Percentiles rank a stretch among this genome's conserved stretches.
Conservation (phyloP, 2,888 invertebrate genomes). For the Ennomos quercinarius region DNA sequence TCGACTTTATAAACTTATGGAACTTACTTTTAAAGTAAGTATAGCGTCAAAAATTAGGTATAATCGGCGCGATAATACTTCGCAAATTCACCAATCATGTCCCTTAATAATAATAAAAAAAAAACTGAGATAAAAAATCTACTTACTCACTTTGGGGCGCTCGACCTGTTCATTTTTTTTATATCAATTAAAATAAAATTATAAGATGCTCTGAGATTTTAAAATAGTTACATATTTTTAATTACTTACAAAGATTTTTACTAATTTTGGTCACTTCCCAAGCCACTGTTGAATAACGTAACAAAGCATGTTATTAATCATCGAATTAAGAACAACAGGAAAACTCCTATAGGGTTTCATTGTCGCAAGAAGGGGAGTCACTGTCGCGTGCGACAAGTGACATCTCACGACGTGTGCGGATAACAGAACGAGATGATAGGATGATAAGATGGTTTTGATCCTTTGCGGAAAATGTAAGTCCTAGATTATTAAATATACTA, state of each 20-base stretch:
- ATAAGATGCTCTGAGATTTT: too few species aligned
- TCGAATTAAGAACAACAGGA: slow-evolving; percentile 48
- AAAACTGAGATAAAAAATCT: too few species aligned
- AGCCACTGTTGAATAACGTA: slow-evolving; percentile 16
- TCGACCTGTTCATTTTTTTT: too few species aligned
- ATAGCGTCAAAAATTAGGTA: too few species aligned
- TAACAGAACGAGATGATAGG: slow-evolving; percentile 61
- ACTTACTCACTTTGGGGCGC: too few species aligned
- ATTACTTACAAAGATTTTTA: background rate
- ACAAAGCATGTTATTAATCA: slow-evolving; percentile 36
- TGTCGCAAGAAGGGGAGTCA: slow-evolving; percentile 59
- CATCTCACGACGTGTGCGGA: slow-evolving; percentile 72
- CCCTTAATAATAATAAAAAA: too few species aligned
- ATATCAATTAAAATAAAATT: too few species aligned
- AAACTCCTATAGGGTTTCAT: slow-evolving; percentile 66
- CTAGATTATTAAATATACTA: background rate
- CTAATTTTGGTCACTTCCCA: background rate
- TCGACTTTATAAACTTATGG: slow-evolving; percentile 14
- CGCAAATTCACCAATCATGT: too few species aligned
- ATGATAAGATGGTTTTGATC: slow-evolving; percentile 54
- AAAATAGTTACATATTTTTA: too few species aligned
- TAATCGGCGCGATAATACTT: too few species aligned
- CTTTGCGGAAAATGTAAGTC: slow-evolving; percentile 33
- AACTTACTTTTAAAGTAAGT: too few species aligned
- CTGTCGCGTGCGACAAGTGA: slow-evolving; percentile 77